Evolutionary conservation across 1,140 invertebrate genomes (phyloP), one percentile per base, ranked within the genome.

Genomic region (Achroia grisella): DNA sequence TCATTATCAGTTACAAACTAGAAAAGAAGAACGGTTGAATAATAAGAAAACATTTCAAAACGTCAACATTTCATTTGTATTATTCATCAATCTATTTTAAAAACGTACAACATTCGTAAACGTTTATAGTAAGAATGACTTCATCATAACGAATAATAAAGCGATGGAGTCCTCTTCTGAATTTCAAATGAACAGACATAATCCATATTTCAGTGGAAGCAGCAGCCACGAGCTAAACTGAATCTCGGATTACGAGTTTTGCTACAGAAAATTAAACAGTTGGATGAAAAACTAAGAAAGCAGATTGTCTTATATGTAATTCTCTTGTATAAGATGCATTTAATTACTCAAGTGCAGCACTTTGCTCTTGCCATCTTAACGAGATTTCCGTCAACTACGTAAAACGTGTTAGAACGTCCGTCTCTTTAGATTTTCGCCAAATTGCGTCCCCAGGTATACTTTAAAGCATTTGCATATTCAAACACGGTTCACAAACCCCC

Each of bases 181-280:
- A 65, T 65, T 65, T 56, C 58, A 65, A 65, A 65, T 65, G 57
- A 60, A 56, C 46, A 44, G 50, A 56, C 53, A 46, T 64, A 57
- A 64, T 65, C 52, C 62, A 57, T 65, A 64, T 64, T 65, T 57
- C 54, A 48, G 49, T 50, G 31, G 55, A 44, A 44, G 45, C 48
- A 45, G 30, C 47, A 39, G 30, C 56, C 44, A 40, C 40, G 33
- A 47, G 39, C 29, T 39, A 34, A 43, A 44, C 40, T 46, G 34
- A 44, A 56, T 33, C 45, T 30, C 34, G 44, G 48, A 52, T 62
- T 56, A 62, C 33, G 42, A 49, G 39, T 49, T 44, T 15, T 23
- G 17, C 23, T 27, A 23, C 17, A 45, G 33, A 31, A 55, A 51
- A 48, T 51, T 30, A 41, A 39, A 29, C 41, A 36, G 17, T 51